phyloP scores from a whole-genome alignment of 2,888 invertebrate genomes.

The Orthosia cruda region DNA sequence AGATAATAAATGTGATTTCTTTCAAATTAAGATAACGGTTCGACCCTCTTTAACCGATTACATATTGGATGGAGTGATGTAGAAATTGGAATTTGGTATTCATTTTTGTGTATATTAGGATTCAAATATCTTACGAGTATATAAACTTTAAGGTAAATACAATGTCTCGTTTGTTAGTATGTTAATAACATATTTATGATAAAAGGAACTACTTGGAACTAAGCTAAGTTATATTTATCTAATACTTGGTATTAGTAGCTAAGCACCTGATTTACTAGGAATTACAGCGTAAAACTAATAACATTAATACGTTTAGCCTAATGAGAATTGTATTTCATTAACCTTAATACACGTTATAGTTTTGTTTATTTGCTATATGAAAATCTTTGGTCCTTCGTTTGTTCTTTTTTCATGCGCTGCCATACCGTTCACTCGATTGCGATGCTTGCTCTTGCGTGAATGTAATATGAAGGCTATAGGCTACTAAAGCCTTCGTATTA shows the following conservation, averaged over 20 bases:
- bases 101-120: neutral
- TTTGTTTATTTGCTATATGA: too few species aligned
- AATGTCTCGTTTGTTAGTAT: neutral
- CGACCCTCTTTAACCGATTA: constrained; percentile 17
- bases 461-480: too few species aligned
- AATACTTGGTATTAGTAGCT: neutral
- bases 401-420: too few species aligned
- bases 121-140: neutral
- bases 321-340: neutral
- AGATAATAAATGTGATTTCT: constrained; percentile 60
- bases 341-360: neutral
- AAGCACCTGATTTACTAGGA: neutral
- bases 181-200: neutral
- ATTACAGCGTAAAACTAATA: neutral
- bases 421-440: too few species aligned
- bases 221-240: neutral
- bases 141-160: neutral
- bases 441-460: too few species aligned
- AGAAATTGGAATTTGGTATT: constrained; percentile 10
- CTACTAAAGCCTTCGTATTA: too few species aligned
- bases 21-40: constrained; percentile 52
- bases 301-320: constrained; percentile 4
- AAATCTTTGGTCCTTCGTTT: too few species aligned
- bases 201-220: neutral
- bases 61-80: neutral